phyloP scores from a whole-genome alignment of 1,140 invertebrate genomes.

The Trichomalopsis sarcophagae region DNA sequence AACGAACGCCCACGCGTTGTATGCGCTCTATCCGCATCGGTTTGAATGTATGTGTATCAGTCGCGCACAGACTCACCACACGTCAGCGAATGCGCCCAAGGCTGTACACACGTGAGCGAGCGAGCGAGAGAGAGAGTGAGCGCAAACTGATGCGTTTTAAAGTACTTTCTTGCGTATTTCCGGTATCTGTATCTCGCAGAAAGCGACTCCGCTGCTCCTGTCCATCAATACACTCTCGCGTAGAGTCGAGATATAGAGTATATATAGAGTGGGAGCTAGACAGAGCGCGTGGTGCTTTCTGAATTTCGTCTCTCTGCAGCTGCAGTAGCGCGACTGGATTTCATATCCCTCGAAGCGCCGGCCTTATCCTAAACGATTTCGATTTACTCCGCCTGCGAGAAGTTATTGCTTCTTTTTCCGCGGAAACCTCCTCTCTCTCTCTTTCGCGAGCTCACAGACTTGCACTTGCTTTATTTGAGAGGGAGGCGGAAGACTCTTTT shows the following conservation, averaged over 20 bases:
- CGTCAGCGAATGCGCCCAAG: background rate
- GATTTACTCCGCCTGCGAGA: background rate
- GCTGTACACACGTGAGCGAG: background rate
- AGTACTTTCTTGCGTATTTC: constrained; percentile 34
- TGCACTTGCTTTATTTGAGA: too few species aligned
- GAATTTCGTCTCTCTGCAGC: constrained; percentile 26
- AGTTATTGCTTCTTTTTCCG: constrained; percentile 17
- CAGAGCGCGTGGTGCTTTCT: constrained; percentile 30
- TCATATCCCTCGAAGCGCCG: background rate
- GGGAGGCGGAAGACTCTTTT: too few species aligned
- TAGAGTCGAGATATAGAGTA: background rate
- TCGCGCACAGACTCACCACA: background rate
- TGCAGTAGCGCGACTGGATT: constrained; percentile 44
- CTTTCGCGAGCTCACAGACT: too few species aligned
- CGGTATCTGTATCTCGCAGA: constrained; percentile 25
- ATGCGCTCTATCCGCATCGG: background rate
- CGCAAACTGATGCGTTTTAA: constrained; percentile 34
- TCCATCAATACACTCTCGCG: constrained; percentile 13
- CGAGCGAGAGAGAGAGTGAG: too few species aligned
- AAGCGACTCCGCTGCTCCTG: background rate
- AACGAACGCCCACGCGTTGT: background rate
- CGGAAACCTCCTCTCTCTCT: background rate
- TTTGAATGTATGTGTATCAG: background rate
- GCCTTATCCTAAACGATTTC: constrained; percentile 57
- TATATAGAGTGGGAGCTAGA: background rate